Conservation (phyloP, 2,888 invertebrate genomes). For the Troides aeacus region DNA sequence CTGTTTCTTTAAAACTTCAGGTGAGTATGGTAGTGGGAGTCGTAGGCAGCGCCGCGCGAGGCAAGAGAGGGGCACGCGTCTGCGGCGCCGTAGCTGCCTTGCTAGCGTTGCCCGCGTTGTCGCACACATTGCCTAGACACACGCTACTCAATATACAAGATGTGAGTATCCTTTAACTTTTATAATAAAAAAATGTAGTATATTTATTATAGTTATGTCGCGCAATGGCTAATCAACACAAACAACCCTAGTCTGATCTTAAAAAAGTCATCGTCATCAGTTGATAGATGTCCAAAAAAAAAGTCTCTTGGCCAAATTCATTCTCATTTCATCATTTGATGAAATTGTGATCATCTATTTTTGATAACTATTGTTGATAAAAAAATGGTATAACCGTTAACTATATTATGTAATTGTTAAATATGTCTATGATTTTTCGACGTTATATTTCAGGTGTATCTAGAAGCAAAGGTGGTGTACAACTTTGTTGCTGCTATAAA, state of each 20-base stretch:
- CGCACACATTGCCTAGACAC: slow-evolving; percentile 61
- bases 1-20: slow-evolving; percentile 44
- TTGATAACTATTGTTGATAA: too few relatives aligned
- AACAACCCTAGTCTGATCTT: too few relatives aligned
- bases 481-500: slow-evolving; percentile 90
- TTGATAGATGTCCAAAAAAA: too few relatives aligned
- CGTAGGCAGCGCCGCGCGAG: slow-evolving; percentile 60
- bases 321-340: too few relatives aligned
- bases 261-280: too few relatives aligned
- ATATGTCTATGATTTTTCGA: not conserved
- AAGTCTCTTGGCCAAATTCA: too few relatives aligned
- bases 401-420: too few relatives aligned
- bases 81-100: slow-evolving; percentile 73
- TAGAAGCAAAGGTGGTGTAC: slow-evolving; percentile 89
- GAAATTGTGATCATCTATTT: too few relatives aligned
- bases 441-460: slow-evolving; percentile 82
- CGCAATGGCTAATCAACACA: too few relatives aligned
- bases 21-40: slow-evolving; percentile 75
- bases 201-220: too few relatives aligned
- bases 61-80: slow-evolving; percentile 57
- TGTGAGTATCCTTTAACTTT: slow-evolving; percentile 46
- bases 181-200: too few relatives aligned
- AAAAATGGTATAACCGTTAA: too few relatives aligned
- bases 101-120: slow-evolving; percentile 66
- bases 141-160: slow-evolving; percentile 72